Evolutionary conservation across 2,888 invertebrate species (phyloP), one percentile per base, ranked within the genome.

Genomic region (Melitaea athalia): DNA sequence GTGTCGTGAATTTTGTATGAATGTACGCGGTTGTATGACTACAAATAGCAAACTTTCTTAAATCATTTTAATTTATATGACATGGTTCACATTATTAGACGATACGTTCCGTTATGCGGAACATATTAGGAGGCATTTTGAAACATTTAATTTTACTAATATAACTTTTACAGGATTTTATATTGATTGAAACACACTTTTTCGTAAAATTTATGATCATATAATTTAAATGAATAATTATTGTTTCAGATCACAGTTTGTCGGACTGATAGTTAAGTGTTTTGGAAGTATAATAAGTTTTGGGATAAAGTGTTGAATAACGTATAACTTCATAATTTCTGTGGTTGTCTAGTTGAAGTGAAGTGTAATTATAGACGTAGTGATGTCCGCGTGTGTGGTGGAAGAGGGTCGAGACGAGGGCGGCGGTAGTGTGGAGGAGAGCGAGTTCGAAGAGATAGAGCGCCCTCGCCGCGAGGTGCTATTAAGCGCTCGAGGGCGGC

Each of bases 401-500:
- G 91, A 91, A 76, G 92, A 92, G 75, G 88, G 87, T 17, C 80
- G 88, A 33, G 92, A 92, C 11, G 86, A 84, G 55, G 77, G 76
- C 7, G 76, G 75, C 53, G 78, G 74, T 31, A 69, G 72, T 31
- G 71, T 69, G 38, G 71, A 72, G 55, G 79, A 79, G 52, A 80
- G 78, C 45, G 82, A 78, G 55, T 82, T 79, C 65, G 82, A 93
- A 84, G 74, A 91, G 89, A 73, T 87, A 87, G 90, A 89, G 76
- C 85, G 88, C 52, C 82, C 90, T 57, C 86, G 92, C 62, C 86
- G 93, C 70, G 94, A 94, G 72, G 93, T 93, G 66, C 85, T 94
- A 63, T 79, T 94, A 73, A 94, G 93, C 60, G 94, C 92, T 0
- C 86, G 93, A 59, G 94, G 94, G 3, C 89, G 95, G 49, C 90